Base-by-base conservation (phyloP, 1,140 invertebrate genomes). In the Trachymyrmex septentrionalis region DNA sequence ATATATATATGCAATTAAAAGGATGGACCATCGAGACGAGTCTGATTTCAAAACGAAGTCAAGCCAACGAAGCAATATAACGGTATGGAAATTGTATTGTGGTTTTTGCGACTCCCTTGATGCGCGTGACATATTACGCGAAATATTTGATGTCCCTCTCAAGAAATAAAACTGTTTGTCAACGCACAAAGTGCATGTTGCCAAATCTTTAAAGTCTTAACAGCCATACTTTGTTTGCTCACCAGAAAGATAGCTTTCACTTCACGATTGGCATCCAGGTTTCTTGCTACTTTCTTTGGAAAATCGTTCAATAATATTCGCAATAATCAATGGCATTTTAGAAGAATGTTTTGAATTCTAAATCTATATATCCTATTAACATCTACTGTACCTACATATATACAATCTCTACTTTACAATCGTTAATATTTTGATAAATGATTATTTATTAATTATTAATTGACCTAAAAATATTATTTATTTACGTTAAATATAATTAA, bases 1-100 rank as follows among this genome's bases (percentile, higher is more conserved):
- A n/a, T n/a, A n/a, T n/a, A n/a, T n/a, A n/a, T 81, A 64, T 38
- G 53, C 53, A 88, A 86, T 73, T 67, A 69, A 10, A 67, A 55
- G 27, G 21, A 27, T 4, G 10, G 19, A n/a, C 38, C 50, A 50
- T 7, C n/a, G 7, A 19, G 19, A 5, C 6, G 5, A 24, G 53
- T 12, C 2, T 57, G 57, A 27, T 69, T 81, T n/a, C 48, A 38
- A 81, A 81, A 81, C 9, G 10, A n/a, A 30, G 24, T 14, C 12
- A n/a, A 30, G 10, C 27, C 24, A 69, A 69, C 38, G 19, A 66
- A 30, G 59, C 44, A 78, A 5, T 38, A 78, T 64, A 63, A n/a
- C n/a, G 19, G 34, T 50, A n/a, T 44, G 38, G 4, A 21, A 50
- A 50, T 30, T 50, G 59, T 66, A 78, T 75, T 73, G 24, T 73